Percentiles rank a stretch among this genome's conserved stretches.
These are phyloP conservation scores for Erethizon dorsatum DNA, from an alignment of 2,797 vertebrate species.

Conservation along the genomic window DNA sequence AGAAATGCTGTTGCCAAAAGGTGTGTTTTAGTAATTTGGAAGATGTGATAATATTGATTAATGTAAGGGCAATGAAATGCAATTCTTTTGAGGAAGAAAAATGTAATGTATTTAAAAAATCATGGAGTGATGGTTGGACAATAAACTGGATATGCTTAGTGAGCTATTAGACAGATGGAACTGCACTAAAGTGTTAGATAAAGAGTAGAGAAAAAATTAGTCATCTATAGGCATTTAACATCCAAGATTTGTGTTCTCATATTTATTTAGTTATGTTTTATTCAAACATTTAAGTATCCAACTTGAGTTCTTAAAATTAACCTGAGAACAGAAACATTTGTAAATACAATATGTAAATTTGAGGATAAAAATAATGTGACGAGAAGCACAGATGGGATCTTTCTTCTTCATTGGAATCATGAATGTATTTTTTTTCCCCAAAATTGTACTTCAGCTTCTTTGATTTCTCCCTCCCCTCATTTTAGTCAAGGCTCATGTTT, in stretches of 20 bases:
- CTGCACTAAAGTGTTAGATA: background rate
- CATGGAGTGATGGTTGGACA: background rate
- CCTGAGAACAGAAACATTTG: slow-evolving; percentile 86
- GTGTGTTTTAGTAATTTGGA: background rate
- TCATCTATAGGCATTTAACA: slow-evolving; percentile 51
- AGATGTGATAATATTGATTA: background rate
- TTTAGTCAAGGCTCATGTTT: background rate
- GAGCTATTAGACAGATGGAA: background rate
- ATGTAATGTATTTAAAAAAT: background rate
- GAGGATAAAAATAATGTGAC: slow-evolving; percentile 80
- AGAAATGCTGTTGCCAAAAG: background rate
- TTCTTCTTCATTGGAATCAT: slow-evolving; percentile 64
- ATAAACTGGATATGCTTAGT: background rate
- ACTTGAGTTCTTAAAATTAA: slow-evolving; percentile 82
- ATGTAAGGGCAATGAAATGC: background rate
- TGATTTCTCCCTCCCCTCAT: background rate
- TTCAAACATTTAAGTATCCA: slow-evolving; percentile 77
- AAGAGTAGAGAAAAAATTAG: slow-evolving; percentile 26
- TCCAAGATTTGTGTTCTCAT: slow-evolving; percentile 67
- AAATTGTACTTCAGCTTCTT: background rate
- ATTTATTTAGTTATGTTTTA: slow-evolving; percentile 80
- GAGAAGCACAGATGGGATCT: slow-evolving; percentile 83
- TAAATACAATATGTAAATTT: slow-evolving; percentile 86
- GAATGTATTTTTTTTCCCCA: background rate
- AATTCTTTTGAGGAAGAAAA: background rate